A percentile compares a stretch with the other conserved stretches of the same genome.
Evolutionary conservation across 2,888 invertebrate genomes (phyloP).

Genomic region (Hydraecia micacea): DNA sequence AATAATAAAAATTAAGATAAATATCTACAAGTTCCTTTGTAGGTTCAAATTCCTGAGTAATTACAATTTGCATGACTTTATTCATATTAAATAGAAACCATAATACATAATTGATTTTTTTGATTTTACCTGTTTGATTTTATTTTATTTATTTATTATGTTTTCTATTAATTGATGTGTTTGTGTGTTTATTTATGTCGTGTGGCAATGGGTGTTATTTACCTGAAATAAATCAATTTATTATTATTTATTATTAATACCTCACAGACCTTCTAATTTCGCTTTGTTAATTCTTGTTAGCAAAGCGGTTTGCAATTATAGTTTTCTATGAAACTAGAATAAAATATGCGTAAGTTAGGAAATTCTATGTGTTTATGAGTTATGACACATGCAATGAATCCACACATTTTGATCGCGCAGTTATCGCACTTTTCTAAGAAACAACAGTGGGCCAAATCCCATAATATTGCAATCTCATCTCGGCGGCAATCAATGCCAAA

Average conservation of each 20-base stretch:
- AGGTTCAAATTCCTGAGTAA: background rate
- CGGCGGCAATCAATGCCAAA: background rate
- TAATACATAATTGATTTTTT: too few species aligned
- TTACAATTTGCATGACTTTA: background rate
- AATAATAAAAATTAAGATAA: background rate
- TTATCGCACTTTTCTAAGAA: too few species aligned
- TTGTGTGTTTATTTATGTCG: too few species aligned
- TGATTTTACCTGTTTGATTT: too few species aligned
- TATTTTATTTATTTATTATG: too few species aligned
- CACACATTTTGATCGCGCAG: too few species aligned
- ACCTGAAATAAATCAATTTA: too few species aligned
- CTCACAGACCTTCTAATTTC: background rate
- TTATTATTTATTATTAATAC: too few species aligned
- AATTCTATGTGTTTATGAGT: constrained; percentile 10
- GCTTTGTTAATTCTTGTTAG: background rate
- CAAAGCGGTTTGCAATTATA: background rate
- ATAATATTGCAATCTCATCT: background rate
- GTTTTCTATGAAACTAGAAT: background rate
- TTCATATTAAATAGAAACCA: too few species aligned
- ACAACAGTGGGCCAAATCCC: background rate
- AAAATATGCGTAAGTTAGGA: constrained; percentile 8
- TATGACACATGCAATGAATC: constrained; percentile 12
- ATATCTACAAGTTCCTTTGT: background rate
- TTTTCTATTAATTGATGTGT: too few species aligned
- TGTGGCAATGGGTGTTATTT: too few species aligned